phyloP scores from a whole-genome alignment of 2,888 invertebrate genomes.

The Tetranychus truncatus region DNA sequence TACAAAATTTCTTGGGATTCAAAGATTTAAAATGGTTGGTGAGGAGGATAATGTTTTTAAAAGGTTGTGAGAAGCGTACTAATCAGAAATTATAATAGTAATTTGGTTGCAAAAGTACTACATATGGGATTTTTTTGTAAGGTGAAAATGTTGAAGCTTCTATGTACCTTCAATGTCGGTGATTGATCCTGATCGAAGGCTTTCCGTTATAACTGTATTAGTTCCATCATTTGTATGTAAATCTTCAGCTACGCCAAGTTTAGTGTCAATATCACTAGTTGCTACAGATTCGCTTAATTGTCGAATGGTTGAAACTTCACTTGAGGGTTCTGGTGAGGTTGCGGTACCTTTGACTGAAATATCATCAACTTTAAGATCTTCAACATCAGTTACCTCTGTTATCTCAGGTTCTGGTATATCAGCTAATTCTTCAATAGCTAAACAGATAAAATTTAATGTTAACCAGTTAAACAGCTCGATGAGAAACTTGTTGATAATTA shows the following conservation, averaged over 20 bases:
- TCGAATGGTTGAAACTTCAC: background rate
- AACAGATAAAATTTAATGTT: background rate
- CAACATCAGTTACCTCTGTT: background rate
- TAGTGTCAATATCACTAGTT: background rate
- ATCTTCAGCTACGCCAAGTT: background rate
- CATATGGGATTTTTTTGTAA: background rate
- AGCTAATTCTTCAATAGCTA: background rate
- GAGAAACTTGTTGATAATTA: background rate
- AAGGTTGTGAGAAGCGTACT: background rate
- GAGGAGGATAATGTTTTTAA: too few relatives aligned
- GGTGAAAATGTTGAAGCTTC: background rate
- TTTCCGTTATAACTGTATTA: background rate
- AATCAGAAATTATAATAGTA: background rate
- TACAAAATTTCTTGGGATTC: too few relatives aligned
- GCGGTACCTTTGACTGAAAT: background rate
- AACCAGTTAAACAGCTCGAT: background rate
- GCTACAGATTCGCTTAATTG: background rate
- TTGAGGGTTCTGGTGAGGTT: background rate
- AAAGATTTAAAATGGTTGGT: too few relatives aligned
- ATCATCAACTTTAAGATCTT: background rate
- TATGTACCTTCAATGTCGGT: constrained; percentile 3
- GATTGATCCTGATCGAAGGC: constrained; percentile 4
- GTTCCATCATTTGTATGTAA: background rate
- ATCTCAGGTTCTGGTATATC: background rate
- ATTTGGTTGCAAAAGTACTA: background rate